These are phyloP conservation scores for Pachyramphus minor DNA, from an alignment of 2,113 vertebrate species.

Conservation along the genomic window DNA sequence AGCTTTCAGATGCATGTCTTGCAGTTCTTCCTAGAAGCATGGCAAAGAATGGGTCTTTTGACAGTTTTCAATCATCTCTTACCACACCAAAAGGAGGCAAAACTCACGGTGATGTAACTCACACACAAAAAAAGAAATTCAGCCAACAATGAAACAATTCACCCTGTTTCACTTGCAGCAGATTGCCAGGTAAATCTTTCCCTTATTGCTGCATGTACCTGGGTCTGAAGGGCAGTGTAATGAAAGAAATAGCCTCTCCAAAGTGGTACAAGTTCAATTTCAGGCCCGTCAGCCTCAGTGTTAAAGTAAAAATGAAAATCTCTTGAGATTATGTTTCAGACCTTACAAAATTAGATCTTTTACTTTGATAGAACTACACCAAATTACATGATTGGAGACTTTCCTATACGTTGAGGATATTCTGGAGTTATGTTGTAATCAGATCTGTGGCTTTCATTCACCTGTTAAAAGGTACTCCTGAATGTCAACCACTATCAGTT, in stretches of 20 bases:
- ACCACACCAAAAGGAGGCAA: neutral
- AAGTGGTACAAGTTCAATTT: neutral
- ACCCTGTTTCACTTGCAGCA: neutral
- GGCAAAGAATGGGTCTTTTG: neutral
- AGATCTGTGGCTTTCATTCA: neutral
- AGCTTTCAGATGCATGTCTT: neutral
- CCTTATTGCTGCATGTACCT: neutral
- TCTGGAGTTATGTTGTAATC: neutral
- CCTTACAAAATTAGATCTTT: neutral
- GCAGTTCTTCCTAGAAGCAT: neutral
- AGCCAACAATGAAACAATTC: neutral
- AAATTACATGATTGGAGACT: neutral
- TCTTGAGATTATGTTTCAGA: neutral
- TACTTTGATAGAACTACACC: neutral
- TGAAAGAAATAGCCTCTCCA: neutral
- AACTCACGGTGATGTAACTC: neutral
- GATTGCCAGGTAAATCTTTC: conserved; percentile 6
- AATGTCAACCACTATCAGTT: neutral
- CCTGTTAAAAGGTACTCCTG: neutral
- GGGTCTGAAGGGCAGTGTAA: neutral
- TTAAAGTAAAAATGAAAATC: conserved; percentile 14
- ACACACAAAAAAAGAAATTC: neutral
- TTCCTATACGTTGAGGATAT: neutral
- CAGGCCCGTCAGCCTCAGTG: neutral
- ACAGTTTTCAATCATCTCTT: neutral